phyloP scores from a whole-genome alignment of 2,113 vertebrate genomes.

The Myrmophylax atrothorax region DNA sequence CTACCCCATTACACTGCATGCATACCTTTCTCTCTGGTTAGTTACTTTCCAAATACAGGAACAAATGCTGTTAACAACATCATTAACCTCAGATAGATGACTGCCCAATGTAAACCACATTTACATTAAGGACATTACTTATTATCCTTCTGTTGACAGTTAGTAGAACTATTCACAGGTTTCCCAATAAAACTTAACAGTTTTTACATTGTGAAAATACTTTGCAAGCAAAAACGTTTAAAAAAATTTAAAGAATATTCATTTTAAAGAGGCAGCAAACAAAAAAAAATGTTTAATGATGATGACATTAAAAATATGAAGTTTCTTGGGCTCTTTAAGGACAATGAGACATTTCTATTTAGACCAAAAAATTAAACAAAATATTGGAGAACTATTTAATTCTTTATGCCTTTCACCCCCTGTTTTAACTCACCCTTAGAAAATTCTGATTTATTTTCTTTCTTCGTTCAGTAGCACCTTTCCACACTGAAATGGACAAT shows the following conservation, averaged over 20 bases:
- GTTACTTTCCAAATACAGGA: constrained; percentile 15
- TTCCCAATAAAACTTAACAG: background rate
- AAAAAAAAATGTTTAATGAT: background rate
- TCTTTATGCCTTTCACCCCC: background rate
- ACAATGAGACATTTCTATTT: background rate
- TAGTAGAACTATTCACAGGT: background rate
- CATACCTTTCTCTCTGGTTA: background rate
- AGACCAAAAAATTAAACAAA: background rate
- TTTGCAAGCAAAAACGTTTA: background rate
- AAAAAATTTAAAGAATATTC: background rate
- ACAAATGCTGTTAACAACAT: background rate
- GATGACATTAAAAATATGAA: background rate
- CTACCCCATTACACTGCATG: background rate
- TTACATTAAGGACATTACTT: background rate
- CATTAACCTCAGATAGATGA: background rate
- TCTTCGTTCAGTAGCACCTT: background rate
- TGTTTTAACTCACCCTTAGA: background rate
- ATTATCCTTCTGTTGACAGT: background rate
- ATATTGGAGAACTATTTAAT: background rate
- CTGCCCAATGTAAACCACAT: background rate
- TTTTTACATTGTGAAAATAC: background rate
- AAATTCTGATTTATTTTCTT: background rate
- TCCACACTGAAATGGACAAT: background rate
- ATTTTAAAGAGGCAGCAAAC: background rate
- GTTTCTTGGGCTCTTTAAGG: background rate